Evolutionary conservation across 2,888 invertebrate species (phyloP).

Genomic region (Fabriciana adippe): DNA sequence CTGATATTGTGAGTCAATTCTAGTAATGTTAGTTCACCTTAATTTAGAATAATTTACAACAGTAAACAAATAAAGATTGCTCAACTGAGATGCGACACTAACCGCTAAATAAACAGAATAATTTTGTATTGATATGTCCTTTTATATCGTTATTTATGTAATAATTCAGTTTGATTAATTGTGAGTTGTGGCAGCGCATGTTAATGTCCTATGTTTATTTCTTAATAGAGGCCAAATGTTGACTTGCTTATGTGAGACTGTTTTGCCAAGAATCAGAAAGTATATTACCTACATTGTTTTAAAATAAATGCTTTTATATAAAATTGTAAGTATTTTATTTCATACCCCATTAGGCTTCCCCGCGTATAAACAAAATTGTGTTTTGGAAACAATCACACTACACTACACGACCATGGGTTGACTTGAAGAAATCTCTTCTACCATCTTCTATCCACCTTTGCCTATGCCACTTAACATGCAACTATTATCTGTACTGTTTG

Average conservation of each 20-base stretch:
- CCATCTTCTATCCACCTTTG: too few relatives aligned
- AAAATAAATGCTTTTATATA: conserved; percentile 83
- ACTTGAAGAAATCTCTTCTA: too few relatives aligned
- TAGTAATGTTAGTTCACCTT: conserved; percentile 77
- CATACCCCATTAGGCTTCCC: neutral
- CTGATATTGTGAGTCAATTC: conserved; percentile 81
- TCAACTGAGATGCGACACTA: conserved; percentile 80
- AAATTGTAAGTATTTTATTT: conserved; percentile 36
- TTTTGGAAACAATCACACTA: neutral
- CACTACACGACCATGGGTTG: too few relatives aligned
- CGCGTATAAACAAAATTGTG: neutral
- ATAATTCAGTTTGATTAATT: conserved; percentile 76
- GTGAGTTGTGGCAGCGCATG: conserved; percentile 81
- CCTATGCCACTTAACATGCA: too few relatives aligned
- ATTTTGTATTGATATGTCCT: conserved; percentile 68
- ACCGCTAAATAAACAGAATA: conserved; percentile 74
- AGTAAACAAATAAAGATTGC: conserved; percentile 78
- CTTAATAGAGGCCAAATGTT: conserved; percentile 82
- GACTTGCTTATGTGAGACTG: conserved; percentile 83
- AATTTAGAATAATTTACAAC: conserved; percentile 77
- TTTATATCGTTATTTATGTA: conserved; percentile 76
- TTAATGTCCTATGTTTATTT: conserved; percentile 77
- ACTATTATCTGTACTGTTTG: too few relatives aligned
- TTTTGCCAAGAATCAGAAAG: conserved; percentile 83
- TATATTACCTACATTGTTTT: conserved; percentile 83